Conservation (phyloP, 2,113 vertebrate species). For the Labeo catla region DNA sequence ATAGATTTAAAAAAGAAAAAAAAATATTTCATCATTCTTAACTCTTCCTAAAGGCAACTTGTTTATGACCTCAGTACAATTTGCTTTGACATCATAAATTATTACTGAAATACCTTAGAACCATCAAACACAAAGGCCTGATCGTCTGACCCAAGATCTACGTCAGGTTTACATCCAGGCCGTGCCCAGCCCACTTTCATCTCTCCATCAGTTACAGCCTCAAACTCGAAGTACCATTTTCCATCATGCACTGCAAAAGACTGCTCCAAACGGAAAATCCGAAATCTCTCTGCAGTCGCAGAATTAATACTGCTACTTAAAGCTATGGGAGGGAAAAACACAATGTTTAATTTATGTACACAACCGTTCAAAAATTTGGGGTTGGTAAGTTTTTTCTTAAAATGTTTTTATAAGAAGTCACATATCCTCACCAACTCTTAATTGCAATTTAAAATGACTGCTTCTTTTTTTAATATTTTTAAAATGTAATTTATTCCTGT, state of each 20-base stretch:
- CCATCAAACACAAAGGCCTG: constrained; percentile 91
- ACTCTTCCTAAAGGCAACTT: not conserved
- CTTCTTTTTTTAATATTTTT: not conserved
- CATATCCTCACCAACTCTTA: not conserved
- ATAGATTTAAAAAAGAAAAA: not conserved
- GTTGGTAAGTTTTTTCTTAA: not conserved
- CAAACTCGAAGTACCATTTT: constrained; percentile 97
- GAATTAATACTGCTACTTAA: constrained; percentile 65
- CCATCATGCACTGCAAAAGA: constrained; percentile 85
- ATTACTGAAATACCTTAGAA: constrained; percentile 82
- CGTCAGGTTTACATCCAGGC: constrained; percentile 81
- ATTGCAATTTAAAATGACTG: not conserved
- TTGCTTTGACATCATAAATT: not conserved
- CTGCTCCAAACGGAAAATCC: constrained; percentile 91
- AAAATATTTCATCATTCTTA: not conserved
- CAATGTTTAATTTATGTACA: not conserved
- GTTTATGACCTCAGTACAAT: not conserved
- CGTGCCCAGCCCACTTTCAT: constrained; percentile 93
- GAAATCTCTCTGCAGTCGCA: constrained; percentile 79
- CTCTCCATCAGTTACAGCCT: constrained; percentile 85
- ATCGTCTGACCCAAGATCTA: constrained; percentile 89
- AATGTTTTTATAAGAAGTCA: not conserved
- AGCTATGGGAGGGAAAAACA: constrained; percentile 60
- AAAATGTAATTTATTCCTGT: not conserved
- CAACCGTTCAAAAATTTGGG: not conserved